These are phyloP conservation scores for Eugnorisma glareosa DNA, from an alignment of 2,888 invertebrate genomes.

Conservation along the genomic window DNA sequence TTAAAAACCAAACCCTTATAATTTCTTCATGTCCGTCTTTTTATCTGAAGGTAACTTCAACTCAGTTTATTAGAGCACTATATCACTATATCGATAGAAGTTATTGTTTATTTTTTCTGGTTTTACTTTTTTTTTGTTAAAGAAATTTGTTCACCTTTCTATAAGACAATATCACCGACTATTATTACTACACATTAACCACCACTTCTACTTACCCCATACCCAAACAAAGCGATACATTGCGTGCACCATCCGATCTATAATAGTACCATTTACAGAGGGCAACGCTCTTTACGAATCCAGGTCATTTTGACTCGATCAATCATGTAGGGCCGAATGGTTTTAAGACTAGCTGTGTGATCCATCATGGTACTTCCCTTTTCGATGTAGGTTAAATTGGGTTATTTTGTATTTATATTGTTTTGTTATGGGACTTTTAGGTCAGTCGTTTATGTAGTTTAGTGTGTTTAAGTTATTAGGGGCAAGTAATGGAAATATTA, in stretches of 20 bases:
- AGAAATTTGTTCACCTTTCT: neutral
- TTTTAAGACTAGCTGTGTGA: conserved; percentile 58
- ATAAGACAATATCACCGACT: neutral
- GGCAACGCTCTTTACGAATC: conserved; percentile 68
- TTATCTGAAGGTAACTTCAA: neutral
- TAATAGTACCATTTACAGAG: conserved; percentile 59
- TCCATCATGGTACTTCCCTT: conserved; percentile 72
- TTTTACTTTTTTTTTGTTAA: neutral
- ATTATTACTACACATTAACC: conserved; percentile 11
- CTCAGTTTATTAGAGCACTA: neutral
- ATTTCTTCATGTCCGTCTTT: neutral
- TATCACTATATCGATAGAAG: neutral
- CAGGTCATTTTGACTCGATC: conserved; percentile 68
- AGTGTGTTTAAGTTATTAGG: neutral
- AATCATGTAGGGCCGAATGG: conserved; percentile 71
- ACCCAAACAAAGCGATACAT: conserved; percentile 35
- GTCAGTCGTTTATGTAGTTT: conserved; percentile 39
- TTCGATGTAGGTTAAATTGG: conserved; percentile 61
- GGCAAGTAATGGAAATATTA: neutral
- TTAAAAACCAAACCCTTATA: neutral
- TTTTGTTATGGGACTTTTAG: conserved; percentile 17
- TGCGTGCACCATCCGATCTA: conserved; percentile 50
- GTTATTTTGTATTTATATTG: conserved; percentile 46
- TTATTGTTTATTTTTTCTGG: neutral
- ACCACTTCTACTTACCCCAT: conserved; percentile 11